These are phyloP conservation scores for Dolichoris vasculosae DNA, from an alignment of 1,140 invertebrate genomes.

Conservation along the genomic window DNA sequence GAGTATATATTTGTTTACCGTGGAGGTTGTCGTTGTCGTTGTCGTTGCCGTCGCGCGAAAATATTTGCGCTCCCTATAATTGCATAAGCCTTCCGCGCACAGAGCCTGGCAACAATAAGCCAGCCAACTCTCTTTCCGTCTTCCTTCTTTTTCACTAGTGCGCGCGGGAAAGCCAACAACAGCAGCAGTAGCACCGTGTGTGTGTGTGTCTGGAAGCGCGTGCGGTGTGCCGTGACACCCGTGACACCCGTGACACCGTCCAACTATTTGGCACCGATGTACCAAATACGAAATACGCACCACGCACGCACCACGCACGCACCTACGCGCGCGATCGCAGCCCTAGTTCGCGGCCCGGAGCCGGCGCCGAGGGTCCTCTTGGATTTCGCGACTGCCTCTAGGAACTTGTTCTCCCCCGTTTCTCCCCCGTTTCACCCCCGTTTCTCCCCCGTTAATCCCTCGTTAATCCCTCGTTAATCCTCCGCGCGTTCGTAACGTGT, in stretches of 20 bases:
- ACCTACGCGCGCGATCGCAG: not conserved
- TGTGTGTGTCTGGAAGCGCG: not conserved
- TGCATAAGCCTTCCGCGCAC: conserved; percentile 60
- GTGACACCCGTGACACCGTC: too few relatives aligned
- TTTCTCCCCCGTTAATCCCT: too few relatives aligned
- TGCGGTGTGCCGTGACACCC: not conserved
- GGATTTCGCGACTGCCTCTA: not conserved
- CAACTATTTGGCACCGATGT: too few relatives aligned
- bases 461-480: not conserved
- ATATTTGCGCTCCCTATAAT: conserved; percentile 60
- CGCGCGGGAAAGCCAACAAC: conserved; percentile 61
- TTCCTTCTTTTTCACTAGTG: conserved; percentile 11
- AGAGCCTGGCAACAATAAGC: conserved; percentile 2
- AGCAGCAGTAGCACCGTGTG: not conserved
- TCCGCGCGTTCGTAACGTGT: not conserved
- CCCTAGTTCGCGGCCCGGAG: not conserved
- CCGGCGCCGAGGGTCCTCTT: not conserved
- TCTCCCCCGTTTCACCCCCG: not conserved
- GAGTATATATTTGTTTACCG: conserved; percentile 42
- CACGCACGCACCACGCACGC: not conserved
- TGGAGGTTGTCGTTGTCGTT: not conserved
- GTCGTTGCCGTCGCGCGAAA: conserved; percentile 28
- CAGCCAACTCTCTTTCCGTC: not conserved
- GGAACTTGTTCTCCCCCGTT: not conserved
- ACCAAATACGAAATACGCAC: too few relatives aligned